These are phyloP conservation scores for Ashinkailepas kermadecensis DNA, from an alignment of 2,888 invertebrate genomes.

Conservation along the genomic window DNA sequence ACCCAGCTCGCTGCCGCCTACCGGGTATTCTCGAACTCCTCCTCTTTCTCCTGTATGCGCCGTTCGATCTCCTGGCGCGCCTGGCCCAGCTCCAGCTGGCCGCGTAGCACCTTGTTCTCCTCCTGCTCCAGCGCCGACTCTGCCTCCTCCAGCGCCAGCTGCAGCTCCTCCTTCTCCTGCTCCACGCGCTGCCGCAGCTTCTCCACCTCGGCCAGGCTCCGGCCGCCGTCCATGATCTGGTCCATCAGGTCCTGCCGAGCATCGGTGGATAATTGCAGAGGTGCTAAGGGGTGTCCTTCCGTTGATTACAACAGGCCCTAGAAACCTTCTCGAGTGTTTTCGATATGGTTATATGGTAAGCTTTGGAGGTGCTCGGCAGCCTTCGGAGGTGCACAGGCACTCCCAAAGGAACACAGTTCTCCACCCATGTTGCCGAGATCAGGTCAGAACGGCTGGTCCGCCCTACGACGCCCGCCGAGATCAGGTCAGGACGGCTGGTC, in stretches of 20 bases:
- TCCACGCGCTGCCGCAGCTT: constrained; percentile 94
- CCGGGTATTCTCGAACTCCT: constrained; percentile 97
- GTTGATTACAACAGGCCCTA: too few relatives aligned
- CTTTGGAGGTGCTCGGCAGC: too few relatives aligned
- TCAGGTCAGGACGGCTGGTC: too few relatives aligned
- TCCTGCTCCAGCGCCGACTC: constrained; percentile 99
- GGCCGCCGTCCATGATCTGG: constrained; percentile 83
- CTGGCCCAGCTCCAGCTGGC: constrained; percentile 91
- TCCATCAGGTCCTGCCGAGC: constrained; percentile 70
- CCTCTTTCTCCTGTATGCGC: constrained; percentile 99
- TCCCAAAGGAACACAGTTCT: too few relatives aligned
- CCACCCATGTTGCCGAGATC: too few relatives aligned
- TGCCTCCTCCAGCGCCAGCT: constrained; percentile 97
- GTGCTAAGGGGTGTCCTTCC: too few relatives aligned
- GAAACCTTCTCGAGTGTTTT: too few relatives aligned
- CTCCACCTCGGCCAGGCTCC: constrained; percentile 37
- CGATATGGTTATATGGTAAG: too few relatives aligned
- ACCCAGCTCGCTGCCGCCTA: constrained; percentile 33
- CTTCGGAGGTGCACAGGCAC: too few relatives aligned
- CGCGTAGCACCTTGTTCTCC: constrained; percentile 71
- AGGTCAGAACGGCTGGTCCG: too few relatives aligned
- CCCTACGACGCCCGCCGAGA: too few relatives aligned
- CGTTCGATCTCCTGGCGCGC: constrained; percentile 99
- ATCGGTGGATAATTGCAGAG: too few relatives aligned
- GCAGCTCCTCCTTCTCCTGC: constrained; percentile 98